These are phyloP conservation scores for Mellilla xanthometata DNA, from an alignment of 2,888 invertebrate species.

Conservation along the genomic window DNA sequence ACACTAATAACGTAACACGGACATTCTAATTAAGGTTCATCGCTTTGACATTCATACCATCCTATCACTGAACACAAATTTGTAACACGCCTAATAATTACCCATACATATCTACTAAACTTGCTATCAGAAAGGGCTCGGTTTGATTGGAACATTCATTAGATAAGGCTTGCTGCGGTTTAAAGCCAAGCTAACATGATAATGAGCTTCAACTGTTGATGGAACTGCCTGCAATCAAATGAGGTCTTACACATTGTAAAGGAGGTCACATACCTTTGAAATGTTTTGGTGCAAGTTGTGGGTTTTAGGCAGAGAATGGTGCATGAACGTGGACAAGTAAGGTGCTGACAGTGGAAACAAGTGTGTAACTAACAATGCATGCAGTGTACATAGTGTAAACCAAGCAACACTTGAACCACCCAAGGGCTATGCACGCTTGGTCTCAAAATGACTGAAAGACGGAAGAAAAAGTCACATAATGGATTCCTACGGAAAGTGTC, in stretches of 20 bases:
- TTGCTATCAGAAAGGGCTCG: slow-evolving; percentile 78
- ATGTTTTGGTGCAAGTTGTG: slow-evolving; percentile 78
- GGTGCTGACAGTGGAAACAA: slow-evolving; percentile 74
- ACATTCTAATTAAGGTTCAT: slow-evolving; percentile 81
- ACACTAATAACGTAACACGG: slow-evolving; percentile 80
- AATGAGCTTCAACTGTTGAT: slow-evolving; percentile 60
- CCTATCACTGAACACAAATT: slow-evolving; percentile 71
- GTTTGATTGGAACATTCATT: slow-evolving; percentile 63
- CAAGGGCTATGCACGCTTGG: slow-evolving; percentile 71
- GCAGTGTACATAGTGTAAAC: slow-evolving; percentile 81
- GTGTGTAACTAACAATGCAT: slow-evolving; percentile 83
- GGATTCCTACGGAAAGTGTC: slow-evolving; percentile 95
- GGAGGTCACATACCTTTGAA: slow-evolving; percentile 59
- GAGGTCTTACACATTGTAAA: slow-evolving; percentile 30
- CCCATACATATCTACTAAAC: slow-evolving; percentile 69
- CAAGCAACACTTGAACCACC: slow-evolving; percentile 57
- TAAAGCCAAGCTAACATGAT: slow-evolving; percentile 70
- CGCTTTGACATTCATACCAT: slow-evolving; percentile 82
- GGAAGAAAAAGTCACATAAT: slow-evolving; percentile 82
- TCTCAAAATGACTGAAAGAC: slow-evolving; percentile 81
- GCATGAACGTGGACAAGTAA: slow-evolving; percentile 72
- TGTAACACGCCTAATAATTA: slow-evolving; percentile 73
- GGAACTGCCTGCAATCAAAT: slow-evolving; percentile 54
- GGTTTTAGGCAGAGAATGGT: slow-evolving; percentile 81
- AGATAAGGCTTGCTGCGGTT: slow-evolving; percentile 72